phyloP scores from a whole-genome alignment of 2,888 invertebrate genomes.

The Drosophila aldrichi region DNA sequence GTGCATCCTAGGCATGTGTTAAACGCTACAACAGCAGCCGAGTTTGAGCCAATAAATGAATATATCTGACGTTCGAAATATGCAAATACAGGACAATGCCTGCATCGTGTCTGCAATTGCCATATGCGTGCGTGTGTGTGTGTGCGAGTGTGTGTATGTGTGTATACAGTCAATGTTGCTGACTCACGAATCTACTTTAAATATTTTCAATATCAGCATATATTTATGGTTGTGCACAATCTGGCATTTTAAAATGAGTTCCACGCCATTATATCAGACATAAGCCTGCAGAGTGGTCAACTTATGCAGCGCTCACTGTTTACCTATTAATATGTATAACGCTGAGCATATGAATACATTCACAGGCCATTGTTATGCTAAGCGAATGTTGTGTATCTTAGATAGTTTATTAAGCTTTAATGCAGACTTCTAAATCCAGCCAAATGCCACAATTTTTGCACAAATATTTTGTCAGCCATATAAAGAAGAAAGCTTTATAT shows the following conservation, averaged over 20 bases:
- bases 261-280: too few species aligned
- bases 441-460: slow-evolving; percentile 25
- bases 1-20: slow-evolving; percentile 49
- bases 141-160: neutral
- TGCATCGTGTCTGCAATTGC: neutral
- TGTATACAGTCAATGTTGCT: neutral
- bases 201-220: neutral
- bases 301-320: slow-evolving; percentile 22
- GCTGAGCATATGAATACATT: slow-evolving; percentile 34
- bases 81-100: slow-evolving; percentile 46
- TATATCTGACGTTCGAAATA: slow-evolving; percentile 60
- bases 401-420: slow-evolving; percentile 53
- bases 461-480: slow-evolving; percentile 32
- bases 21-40: slow-evolving; percentile 44
- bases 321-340: slow-evolving; percentile 13
- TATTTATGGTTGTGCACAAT: neutral
- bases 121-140: neutral
- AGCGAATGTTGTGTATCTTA: slow-evolving; percentile 47
- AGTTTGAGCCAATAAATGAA: slow-evolving; percentile 60
- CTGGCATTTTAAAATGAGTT: neutral
- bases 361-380: slow-evolving; percentile 63
- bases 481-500: neutral
- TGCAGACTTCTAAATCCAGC: slow-evolving; percentile 38
- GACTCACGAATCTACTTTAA: neutral
- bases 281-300: slow-evolving; percentile 1